These are phyloP conservation scores for Sinonovacula constricta DNA, from an alignment of 1,140 invertebrate genomes.

Conservation along the genomic window DNA sequence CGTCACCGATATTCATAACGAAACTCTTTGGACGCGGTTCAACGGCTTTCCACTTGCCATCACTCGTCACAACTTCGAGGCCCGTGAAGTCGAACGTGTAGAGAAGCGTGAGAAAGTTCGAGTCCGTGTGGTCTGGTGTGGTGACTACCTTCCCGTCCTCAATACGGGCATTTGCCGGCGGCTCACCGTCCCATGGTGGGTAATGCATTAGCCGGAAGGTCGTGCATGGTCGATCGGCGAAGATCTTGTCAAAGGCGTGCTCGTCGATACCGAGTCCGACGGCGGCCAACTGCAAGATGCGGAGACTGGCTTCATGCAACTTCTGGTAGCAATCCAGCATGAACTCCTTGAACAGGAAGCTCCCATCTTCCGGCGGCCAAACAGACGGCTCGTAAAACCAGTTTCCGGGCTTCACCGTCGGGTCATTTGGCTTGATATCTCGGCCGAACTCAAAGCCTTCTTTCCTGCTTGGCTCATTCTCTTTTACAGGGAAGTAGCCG, in stretches of 20 bases:
- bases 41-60: slow-evolving; percentile 48
- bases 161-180: slow-evolving; percentile 40
- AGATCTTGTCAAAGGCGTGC: slow-evolving; percentile 58
- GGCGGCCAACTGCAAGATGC: slow-evolving; percentile 54
- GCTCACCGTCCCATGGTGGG: slow-evolving; percentile 51
- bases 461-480: slow-evolving; percentile 55
- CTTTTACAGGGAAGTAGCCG: slow-evolving; percentile 61
- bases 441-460: slow-evolving; percentile 63
- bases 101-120: slow-evolving; percentile 56
- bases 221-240: slow-evolving; percentile 57
- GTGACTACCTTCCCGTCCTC: slow-evolving; percentile 57
- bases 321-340: slow-evolving; percentile 44
- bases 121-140: slow-evolving; percentile 59
- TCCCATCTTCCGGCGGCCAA: slow-evolving; percentile 60
- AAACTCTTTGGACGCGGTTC: slow-evolving; percentile 49
- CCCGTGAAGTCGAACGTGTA: slow-evolving; percentile 49
- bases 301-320: slow-evolving; percentile 43
- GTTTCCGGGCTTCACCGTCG: slow-evolving; percentile 46
- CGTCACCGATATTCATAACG: slow-evolving; percentile 58
- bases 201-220: slow-evolving; percentile 66
- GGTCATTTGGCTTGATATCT: slow-evolving; percentile 48
- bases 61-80: slow-evolving; percentile 47
- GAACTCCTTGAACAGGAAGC: slow-evolving; percentile 55
- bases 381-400: slow-evolving; percentile 61
- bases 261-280: slow-evolving; percentile 59